Conservation (phyloP, 2,797 vertebrate genomes). For the Gadopsis marmoratus region DNA sequence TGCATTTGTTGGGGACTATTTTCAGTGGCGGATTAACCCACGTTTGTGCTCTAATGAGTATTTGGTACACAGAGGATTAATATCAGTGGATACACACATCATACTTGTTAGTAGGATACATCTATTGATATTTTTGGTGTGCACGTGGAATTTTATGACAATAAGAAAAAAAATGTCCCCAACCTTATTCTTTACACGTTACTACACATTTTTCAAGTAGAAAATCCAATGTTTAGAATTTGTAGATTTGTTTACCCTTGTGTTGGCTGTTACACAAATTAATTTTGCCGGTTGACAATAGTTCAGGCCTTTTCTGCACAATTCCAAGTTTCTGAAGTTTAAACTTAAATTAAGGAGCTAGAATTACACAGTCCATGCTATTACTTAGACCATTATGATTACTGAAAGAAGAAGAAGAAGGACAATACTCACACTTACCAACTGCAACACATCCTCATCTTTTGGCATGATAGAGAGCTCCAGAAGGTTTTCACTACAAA, state of each 20-base stretch:
- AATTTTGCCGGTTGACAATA: background rate
- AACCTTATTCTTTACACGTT: background rate
- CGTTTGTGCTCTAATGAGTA: background rate
- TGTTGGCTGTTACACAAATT: background rate
- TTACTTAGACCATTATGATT: background rate
- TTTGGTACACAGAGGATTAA: background rate
- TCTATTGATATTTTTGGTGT: no score
- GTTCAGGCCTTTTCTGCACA: background rate
- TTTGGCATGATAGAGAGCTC: slow-evolving; percentile 97
- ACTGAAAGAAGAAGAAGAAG: slow-evolving; percentile 65
- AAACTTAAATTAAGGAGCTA: background rate
- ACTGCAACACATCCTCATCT: slow-evolving; percentile 96
- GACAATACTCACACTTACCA: slow-evolving; percentile 92
- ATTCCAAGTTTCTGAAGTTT: background rate
- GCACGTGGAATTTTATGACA: no score
- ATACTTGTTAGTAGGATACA: no score
- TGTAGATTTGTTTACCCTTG: background rate
- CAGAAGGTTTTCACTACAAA: slow-evolving; percentile 88
- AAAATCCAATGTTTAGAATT: no score
- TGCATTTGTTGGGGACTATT: background rate
- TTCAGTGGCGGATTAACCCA: background rate
- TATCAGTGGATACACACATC: background rate
- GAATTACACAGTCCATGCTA: background rate
- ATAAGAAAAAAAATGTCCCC: background rate
- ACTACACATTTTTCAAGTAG: background rate